phyloP scores from a whole-genome alignment of 2,113 vertebrate species.

The Rostratula benghalensis region DNA sequence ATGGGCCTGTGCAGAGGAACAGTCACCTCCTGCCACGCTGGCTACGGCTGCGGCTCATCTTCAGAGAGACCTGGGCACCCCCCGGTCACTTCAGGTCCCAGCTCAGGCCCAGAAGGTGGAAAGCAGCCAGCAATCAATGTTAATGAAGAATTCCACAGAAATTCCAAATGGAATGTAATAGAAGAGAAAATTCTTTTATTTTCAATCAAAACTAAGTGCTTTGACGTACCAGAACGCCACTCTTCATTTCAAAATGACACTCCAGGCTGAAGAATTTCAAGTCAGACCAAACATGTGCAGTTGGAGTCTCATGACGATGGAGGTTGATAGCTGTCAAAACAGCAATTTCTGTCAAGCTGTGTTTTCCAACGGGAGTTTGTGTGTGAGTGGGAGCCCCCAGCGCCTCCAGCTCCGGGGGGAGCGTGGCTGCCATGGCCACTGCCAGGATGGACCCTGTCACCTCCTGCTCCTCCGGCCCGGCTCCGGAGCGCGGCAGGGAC shows the following conservation, averaged over 20 bases:
- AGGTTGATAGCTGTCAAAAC: conserved; percentile 41
- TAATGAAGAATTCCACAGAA: not conserved
- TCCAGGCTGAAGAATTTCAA: conserved; percentile 3
- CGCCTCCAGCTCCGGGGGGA: not conserved
- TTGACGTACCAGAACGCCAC: not conserved
- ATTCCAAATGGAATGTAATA: not conserved
- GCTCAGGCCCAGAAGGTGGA: not conserved
- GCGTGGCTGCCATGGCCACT: rapidly evolving
- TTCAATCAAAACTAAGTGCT: not conserved
- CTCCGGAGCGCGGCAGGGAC: not conserved
- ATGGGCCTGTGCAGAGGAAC: rapidly evolving
- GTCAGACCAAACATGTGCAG: conserved; percentile 29
- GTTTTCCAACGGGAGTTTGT: not conserved
- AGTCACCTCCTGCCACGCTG: not conserved
- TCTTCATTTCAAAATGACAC: not conserved
- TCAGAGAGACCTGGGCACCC: not conserved
- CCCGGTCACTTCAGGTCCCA: not conserved
- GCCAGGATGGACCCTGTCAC: not conserved
- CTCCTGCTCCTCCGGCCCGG: not conserved
- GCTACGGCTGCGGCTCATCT: not conserved
- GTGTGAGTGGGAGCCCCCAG: not conserved
- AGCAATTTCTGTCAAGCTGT: not conserved
- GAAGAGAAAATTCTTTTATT: not conserved
- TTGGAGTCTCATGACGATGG: not conserved
- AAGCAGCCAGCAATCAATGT: not conserved